Conservation (phyloP, 2,888 invertebrate genomes). For the Operophtera brumata region DNA sequence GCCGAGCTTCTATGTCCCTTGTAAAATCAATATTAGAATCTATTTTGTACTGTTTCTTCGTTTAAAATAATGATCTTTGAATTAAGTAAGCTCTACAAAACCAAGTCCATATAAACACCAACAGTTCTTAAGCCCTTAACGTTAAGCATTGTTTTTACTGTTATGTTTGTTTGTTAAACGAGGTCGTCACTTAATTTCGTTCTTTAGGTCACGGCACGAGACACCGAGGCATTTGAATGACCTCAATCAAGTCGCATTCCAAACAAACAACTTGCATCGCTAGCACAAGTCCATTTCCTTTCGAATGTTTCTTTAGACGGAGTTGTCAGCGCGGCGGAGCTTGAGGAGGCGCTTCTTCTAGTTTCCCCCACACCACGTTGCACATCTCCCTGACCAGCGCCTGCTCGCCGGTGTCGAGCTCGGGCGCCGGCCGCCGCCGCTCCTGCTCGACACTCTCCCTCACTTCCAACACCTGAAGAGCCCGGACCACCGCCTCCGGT, state of each 20-base stretch:
- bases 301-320: constrained; percentile 37
- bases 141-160: constrained; percentile 46
- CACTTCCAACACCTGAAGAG: constrained; percentile 94
- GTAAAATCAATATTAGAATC: constrained; percentile 1
- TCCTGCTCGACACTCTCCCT: constrained; percentile 92
- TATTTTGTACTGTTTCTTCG: constrained; percentile 32
- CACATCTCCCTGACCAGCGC: constrained; percentile 97
- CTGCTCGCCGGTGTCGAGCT: constrained; percentile 93
- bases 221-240: constrained; percentile 54
- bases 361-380: constrained; percentile 95
- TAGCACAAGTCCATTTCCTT: constrained; percentile 52
- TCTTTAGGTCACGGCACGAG: constrained; percentile 72
- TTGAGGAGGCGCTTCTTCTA: constrained; percentile 90
- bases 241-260: constrained; percentile 73
- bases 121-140: constrained; percentile 38
- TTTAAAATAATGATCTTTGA: constrained; percentile 12
- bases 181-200: constrained; percentile 60
- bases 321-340: constrained; percentile 65
- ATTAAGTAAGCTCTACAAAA: constrained; percentile 25
- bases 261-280: constrained; percentile 52
- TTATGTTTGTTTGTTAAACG: constrained; percentile 58
- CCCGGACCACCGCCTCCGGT: constrained; percentile 95
- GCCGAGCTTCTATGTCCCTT: background rate
- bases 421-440: constrained; percentile 80
- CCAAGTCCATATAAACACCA: constrained; percentile 38